These are phyloP conservation scores for Sebastes cheni DNA, from an alignment of 2,797 vertebrate species.

Conservation along the genomic window DNA sequence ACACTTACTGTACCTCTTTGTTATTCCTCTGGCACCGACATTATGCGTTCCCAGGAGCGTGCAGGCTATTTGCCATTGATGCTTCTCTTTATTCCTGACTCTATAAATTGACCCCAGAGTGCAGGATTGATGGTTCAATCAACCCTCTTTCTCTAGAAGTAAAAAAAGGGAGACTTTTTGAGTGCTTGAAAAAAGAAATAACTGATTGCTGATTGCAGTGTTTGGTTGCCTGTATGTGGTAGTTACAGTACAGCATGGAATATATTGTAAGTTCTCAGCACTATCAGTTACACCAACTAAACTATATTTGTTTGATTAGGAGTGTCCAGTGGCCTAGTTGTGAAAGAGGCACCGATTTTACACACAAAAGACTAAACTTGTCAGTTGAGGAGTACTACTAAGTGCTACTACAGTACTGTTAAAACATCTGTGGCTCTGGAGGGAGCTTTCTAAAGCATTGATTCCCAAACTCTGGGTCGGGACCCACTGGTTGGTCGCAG, in stretches of 20 bases:
- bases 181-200: conserved; percentile 16
- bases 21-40: conserved; percentile 24
- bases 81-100: conserved; percentile 24
- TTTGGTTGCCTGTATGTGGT: neutral
- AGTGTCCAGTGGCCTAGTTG: neutral
- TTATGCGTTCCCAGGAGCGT: conserved; percentile 21
- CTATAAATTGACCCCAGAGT: conserved; percentile 31
- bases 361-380: neutral
- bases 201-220: conserved; percentile 15
- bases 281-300: neutral
- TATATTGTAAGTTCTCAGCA: neutral
- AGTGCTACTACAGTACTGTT: neutral
- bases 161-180: neutral
- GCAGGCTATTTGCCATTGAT: conserved; percentile 6
- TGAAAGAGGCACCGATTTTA: neutral
- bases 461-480: too few relatives aligned
- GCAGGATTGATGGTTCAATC: conserved; percentile 32
- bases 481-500: neutral
- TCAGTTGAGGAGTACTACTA: too few relatives aligned
- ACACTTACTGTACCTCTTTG: conserved; percentile 29
- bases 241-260: neutral
- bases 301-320: neutral
- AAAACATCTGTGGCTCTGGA: neutral
- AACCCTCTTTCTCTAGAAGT: neutral
- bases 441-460: neutral